These are phyloP conservation scores for Glaucomys volans DNA, from an alignment of 2,113 vertebrate genomes.

Conservation along the genomic window DNA sequence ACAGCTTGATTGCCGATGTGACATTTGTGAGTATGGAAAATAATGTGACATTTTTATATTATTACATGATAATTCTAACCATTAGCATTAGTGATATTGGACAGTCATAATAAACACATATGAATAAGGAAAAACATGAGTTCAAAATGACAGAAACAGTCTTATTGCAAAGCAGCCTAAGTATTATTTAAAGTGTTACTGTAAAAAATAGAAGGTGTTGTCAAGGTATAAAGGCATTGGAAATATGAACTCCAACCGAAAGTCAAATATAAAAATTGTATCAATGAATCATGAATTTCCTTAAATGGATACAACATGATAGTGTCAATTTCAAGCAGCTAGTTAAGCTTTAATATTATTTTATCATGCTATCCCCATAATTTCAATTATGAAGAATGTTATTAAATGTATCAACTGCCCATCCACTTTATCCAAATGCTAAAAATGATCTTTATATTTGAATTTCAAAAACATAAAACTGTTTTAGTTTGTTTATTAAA, in stretches of 20 bases:
- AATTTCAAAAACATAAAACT: conserved; percentile 51
- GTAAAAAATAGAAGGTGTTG: not conserved
- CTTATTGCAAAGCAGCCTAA: not conserved
- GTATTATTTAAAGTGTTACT: not conserved
- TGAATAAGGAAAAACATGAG: not conserved
- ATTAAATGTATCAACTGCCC: not conserved
- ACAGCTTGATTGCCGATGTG: conserved; percentile 36
- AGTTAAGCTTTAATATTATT: not conserved
- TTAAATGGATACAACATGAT: not conserved
- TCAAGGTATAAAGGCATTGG: not conserved
- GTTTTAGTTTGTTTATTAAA: not conserved
- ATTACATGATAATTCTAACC: not conserved
- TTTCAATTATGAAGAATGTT: not conserved
- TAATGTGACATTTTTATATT: conserved; percentile 30
- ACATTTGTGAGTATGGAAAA: conserved; percentile 37
- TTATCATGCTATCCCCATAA: not conserved
- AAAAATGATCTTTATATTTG: conserved; percentile 53
- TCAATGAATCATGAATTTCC: not conserved
- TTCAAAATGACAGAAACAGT: conserved; percentile 41
- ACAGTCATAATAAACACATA: not conserved
- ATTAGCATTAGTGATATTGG: not conserved
- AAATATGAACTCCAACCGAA: not conserved
- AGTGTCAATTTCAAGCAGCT: not conserved
- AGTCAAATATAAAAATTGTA: not conserved
- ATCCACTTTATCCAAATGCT: conserved; percentile 57